Base-by-base conservation (phyloP, 2,113 vertebrate genomes). In the Odocoileus virginianus region DNA sequence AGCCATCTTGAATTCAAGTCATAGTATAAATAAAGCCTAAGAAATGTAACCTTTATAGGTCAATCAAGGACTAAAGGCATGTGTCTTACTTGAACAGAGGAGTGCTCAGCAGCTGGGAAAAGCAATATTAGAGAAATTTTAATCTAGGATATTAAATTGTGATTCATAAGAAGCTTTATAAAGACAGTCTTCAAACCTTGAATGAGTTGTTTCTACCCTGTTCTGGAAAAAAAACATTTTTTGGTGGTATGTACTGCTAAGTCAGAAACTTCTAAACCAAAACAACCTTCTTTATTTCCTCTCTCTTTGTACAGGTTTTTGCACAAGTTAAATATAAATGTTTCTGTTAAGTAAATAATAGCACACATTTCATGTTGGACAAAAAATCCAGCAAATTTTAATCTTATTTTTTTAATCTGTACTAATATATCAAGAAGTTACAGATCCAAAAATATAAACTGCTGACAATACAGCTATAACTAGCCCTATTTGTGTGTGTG, bases 111-210 rank as follows among this genome's bases (percentile, higher is more conserved):
- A 45, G 7, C 28, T 27, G 43, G 52, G 27, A 13, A 86, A 78
- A 74, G 55, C 16, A 76, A 88, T 21, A 76, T 12, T 64, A 57
- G 36, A 55, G 16, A 76, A 54, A 40, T 7, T 83, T 95, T 74
- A n/a, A 64, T 33, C 23, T 83, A 27, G 19, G 54, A 14, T 15
- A 78, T 88, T 83, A 60, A 88, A 92, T 79, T 89, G n/a, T 93
- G 17, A 84, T 64, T 43, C 74, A 47, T 50, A 67, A 78, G 21
- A 64, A 95, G 40, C 14, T 84, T 92, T 79, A 12, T 74, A 87
- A 86, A 83, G 45, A 27, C 23, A 79, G 0, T 67, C 14, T 90
- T 90, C 16, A 89, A 87, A 92, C 28, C 30, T 83, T 71, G 36
- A 71, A 82, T 82, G 27, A 82, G 21, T 87, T 78, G 14, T 58